These are phyloP conservation scores for Lasioglossum malachurum DNA, from an alignment of 2,888 invertebrate species.

Conservation along the genomic window DNA sequence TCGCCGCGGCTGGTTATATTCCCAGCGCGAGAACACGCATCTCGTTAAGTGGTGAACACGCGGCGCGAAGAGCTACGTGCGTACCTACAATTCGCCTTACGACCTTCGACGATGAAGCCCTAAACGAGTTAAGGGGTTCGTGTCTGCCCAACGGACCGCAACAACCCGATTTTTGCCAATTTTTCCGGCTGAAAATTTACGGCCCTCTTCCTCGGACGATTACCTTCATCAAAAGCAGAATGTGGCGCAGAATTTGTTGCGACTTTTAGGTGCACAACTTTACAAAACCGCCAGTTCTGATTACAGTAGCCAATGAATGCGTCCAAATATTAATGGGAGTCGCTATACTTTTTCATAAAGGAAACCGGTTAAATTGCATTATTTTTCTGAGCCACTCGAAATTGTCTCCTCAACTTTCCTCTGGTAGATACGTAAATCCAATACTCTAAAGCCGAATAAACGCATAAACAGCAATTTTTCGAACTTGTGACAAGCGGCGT, in stretches of 20 bases:
- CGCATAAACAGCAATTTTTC: too few relatives aligned
- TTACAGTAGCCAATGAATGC: too few relatives aligned
- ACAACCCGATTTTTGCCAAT: neutral
- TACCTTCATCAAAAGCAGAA: neutral
- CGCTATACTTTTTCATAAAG: too few relatives aligned
- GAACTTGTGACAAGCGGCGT: too few relatives aligned
- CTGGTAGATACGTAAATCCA: too few relatives aligned
- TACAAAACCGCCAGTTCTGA: too few relatives aligned
- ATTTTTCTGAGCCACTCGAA: too few relatives aligned
- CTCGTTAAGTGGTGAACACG: constrained; percentile 76
- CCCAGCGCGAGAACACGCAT: constrained; percentile 75
- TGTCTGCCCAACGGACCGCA: neutral
- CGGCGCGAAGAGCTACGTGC: constrained; percentile 66
- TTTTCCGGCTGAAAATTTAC: neutral
- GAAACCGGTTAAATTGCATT: too few relatives aligned
- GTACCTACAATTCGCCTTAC: constrained; percentile 66
- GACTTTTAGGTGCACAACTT: rapidly evolving
- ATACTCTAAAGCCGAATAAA: too few relatives aligned
- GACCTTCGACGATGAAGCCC: constrained; percentile 71
- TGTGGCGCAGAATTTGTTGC: neutral
- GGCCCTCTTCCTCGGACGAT: neutral
- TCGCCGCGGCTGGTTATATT: constrained; percentile 59
- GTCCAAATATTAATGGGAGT: too few relatives aligned
- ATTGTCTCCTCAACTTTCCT: too few relatives aligned
- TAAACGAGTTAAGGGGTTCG: constrained; percentile 64